Conservation (phyloP, 2,113 vertebrate species). For the Limanda limanda region DNA sequence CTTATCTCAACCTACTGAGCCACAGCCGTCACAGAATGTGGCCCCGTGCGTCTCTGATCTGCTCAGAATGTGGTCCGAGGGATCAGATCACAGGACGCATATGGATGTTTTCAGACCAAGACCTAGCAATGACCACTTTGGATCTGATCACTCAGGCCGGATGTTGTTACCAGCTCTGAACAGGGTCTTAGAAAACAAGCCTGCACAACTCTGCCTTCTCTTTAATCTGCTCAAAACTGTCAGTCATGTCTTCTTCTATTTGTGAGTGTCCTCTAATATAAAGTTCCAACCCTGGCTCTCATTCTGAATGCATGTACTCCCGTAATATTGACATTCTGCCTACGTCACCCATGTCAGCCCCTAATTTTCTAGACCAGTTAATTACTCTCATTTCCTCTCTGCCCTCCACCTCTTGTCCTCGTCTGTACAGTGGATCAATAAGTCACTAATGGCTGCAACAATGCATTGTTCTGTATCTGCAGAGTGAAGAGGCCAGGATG, state of each 20-base stretch:
- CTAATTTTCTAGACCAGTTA: conserved; percentile 36
- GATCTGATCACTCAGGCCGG: too few species aligned
- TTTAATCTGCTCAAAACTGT: conserved; percentile 6
- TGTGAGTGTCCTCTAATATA: background rate
- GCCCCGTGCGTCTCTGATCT: too few species aligned
- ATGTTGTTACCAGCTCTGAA: too few species aligned
- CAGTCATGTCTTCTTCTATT: background rate
- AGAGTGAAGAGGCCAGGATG: conserved; percentile 41
- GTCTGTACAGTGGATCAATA: conserved; percentile 53
- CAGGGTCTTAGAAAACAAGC: too few species aligned
- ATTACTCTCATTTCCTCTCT: conserved; percentile 66
- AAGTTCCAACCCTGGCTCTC: background rate
- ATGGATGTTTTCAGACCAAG: too few species aligned
- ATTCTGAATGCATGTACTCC: background rate
- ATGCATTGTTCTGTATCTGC: conserved; percentile 22
- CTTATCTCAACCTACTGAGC: too few species aligned
- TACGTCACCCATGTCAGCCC: conserved; percentile 2
- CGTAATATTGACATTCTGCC: conserved; percentile 16
- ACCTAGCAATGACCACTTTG: too few species aligned
- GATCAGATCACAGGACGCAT: too few species aligned
- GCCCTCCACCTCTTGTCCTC: conserved; percentile 15
- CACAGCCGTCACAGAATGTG: too few species aligned
- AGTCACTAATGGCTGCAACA: conserved; percentile 39
- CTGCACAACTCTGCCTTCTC: background rate
- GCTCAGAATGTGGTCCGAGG: too few species aligned